These are phyloP conservation scores for Philonicus albiceps DNA, from an alignment of 2,888 invertebrate genomes.

Conservation along the genomic window DNA sequence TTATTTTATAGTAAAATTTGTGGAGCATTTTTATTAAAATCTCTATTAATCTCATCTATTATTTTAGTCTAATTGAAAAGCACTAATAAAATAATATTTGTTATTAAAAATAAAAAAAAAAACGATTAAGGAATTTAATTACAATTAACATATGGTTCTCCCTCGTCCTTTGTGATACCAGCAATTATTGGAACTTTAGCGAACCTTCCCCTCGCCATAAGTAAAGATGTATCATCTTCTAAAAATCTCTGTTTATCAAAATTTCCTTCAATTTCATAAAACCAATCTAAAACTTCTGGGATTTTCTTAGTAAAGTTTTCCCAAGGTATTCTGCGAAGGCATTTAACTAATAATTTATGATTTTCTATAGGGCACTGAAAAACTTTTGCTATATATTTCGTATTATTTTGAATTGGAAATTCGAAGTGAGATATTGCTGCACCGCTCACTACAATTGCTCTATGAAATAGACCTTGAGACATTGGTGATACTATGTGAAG, in stretches of 20 bases:
- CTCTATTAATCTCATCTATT: no score
- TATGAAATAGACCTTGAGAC: slow-evolving; percentile 68
- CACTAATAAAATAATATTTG: no score
- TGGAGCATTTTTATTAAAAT: no score
- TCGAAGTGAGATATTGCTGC: slow-evolving; percentile 61
- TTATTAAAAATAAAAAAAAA: no score
- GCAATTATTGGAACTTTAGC: slow-evolving; percentile 71
- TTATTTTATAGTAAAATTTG: no score
- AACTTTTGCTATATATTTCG: slow-evolving; percentile 68
- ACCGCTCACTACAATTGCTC: no score
- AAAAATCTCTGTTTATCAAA: slow-evolving; percentile 71
- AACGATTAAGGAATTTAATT: slow-evolving; percentile 55
- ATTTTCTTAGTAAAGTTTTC: slow-evolving; percentile 62
- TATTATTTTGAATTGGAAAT: slow-evolving; percentile 62
- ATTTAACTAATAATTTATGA: slow-evolving; percentile 66
- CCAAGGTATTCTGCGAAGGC: slow-evolving; percentile 61
- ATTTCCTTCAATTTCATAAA: no score
- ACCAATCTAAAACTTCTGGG: slow-evolving; percentile 53
- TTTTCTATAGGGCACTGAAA: slow-evolving; percentile 68
- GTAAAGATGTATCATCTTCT: slow-evolving; percentile 67
- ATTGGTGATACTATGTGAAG: slow-evolving; percentile 70
- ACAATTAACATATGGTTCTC: background rate
- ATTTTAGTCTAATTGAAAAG: no score
- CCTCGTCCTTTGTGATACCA: slow-evolving; percentile 71
- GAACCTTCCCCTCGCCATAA: slow-evolving; percentile 67